These are phyloP conservation scores for Cyprinodon variegatus DNA, from an alignment of 2,113 vertebrate genomes.

Conservation along the genomic window DNA sequence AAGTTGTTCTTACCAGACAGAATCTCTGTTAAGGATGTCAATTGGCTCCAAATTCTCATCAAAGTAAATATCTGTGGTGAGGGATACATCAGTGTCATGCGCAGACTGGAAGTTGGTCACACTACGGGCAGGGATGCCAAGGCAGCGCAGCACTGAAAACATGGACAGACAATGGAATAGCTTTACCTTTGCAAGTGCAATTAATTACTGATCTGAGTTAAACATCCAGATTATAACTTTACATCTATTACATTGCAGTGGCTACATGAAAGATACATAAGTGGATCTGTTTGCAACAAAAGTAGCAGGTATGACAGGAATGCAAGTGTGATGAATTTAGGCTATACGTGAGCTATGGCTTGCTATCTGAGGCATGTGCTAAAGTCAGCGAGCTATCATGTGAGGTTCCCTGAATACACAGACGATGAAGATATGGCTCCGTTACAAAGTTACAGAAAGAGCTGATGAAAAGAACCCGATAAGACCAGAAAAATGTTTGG, in stretches of 20 bases:
- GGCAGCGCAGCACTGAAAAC: slow-evolving; percentile 86
- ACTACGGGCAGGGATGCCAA: slow-evolving; percentile 88
- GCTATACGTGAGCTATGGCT: slow-evolving; percentile 35
- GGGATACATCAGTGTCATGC: slow-evolving; percentile 90
- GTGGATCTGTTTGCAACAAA: slow-evolving; percentile 36
- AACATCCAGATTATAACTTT: slow-evolving; percentile 1
- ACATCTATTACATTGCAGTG: neutral
- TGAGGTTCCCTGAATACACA: slow-evolving; percentile 13
- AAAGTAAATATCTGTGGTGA: slow-evolving; percentile 91
- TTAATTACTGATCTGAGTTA: slow-evolving; percentile 6
- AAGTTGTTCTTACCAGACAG: slow-evolving; percentile 85
- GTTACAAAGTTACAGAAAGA: slow-evolving; percentile 15
- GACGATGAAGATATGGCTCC: slow-evolving; percentile 34
- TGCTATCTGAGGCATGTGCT: slow-evolving; percentile 31
- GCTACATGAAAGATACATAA: slow-evolving; percentile 61
- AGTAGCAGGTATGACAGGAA: slow-evolving; percentile 63
- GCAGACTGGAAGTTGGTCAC: slow-evolving; percentile 96
- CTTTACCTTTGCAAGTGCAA: neutral
- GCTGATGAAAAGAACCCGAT: slow-evolving; percentile 30
- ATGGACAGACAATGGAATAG: slow-evolving; percentile 9
- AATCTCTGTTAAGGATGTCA: slow-evolving; percentile 86
- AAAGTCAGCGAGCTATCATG: slow-evolving; percentile 47
- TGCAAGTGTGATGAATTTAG: slow-evolving; percentile 57
- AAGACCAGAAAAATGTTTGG: slow-evolving; percentile 8
- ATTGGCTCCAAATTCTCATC: slow-evolving; percentile 88